These are phyloP conservation scores for Eristalinus sepulchralis DNA, from an alignment of 2,888 invertebrate species.

Conservation along the genomic window DNA sequence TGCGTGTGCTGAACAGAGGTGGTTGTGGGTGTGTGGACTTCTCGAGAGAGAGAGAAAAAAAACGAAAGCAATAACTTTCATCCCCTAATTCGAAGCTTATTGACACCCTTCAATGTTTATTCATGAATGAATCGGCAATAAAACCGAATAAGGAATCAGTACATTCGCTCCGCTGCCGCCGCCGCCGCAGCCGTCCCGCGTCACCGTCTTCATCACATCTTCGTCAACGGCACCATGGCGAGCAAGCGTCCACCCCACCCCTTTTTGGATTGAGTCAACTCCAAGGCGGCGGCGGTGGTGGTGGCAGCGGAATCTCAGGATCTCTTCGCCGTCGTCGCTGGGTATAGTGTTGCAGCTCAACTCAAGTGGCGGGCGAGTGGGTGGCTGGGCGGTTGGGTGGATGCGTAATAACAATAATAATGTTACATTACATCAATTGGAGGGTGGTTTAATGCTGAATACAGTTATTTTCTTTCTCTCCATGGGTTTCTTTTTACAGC, in stretches of 20 bases:
- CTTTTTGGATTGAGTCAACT: neutral
- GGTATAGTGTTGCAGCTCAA: slow-evolving; percentile 47
- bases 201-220: neutral
- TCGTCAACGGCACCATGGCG: neutral
- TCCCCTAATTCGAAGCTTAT: slow-evolving; percentile 72
- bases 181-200: neutral
- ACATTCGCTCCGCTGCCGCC: slow-evolving; percentile 41
- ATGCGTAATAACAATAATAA: slow-evolving; percentile 71
- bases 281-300: too few relatives aligned
- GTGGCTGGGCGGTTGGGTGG: slow-evolving; percentile 3
- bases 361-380: slow-evolving; percentile 14
- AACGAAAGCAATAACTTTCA: slow-evolving; percentile 67
- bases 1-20: neutral
- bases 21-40: neutral
- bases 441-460: slow-evolving; percentile 59
- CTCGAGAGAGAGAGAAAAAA: neutral
- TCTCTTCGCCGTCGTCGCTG: neutral
- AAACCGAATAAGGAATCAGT: slow-evolving; percentile 70
- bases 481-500: neutral
- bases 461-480: slow-evolving; percentile 47
- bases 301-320: neutral
- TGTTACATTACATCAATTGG: slow-evolving; percentile 69
- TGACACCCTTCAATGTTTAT: slow-evolving; percentile 72
- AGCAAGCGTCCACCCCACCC: slow-evolving; percentile 9
- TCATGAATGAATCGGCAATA: slow-evolving; percentile 71